A percentile compares a stretch with the other conserved stretches of the same genome.
These are phyloP conservation scores for Eurosta solidaginis DNA, from an alignment of 1,140 invertebrate genomes.

Conservation along the genomic window DNA sequence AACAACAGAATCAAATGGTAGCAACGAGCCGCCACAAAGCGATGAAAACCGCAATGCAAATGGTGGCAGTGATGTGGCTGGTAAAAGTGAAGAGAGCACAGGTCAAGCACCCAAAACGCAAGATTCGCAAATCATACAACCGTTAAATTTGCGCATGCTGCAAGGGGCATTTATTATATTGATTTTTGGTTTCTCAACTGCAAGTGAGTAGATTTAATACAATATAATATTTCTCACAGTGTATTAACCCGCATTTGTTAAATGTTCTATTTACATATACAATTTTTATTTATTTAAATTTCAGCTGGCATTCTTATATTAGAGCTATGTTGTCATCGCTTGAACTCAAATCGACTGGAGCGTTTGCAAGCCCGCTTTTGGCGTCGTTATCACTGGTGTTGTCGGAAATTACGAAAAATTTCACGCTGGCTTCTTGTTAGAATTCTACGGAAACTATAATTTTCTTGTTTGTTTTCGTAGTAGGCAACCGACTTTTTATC, in stretches of 20 bases:
- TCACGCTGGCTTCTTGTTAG: background rate
- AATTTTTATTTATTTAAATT: background rate
- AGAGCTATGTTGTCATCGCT: conserved; percentile 27
- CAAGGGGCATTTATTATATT: conserved; percentile 71
- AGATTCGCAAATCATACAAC: conserved; percentile 60
- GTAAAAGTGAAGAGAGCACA: conserved; percentile 36
- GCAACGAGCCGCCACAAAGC: background rate
- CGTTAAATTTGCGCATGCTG: conserved; percentile 68
- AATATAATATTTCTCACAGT: background rate
- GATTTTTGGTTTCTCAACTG: conserved; percentile 62
- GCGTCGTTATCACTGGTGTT: conserved; percentile 9
- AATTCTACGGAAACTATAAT: background rate
- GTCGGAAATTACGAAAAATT: conserved; percentile 14
- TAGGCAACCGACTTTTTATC: background rate
- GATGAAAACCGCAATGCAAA: background rate
- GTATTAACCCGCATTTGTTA: background rate
- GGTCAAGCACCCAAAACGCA: conserved; percentile 22
- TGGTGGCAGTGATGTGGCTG: conserved; percentile 38
- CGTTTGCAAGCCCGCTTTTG: background rate
- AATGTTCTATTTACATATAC: background rate
- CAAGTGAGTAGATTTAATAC: conserved; percentile 38
- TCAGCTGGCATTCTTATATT: conserved; percentile 16
- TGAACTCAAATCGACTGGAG: background rate
- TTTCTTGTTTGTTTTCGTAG: background rate
- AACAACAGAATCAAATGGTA: background rate